Evolutionary conservation across 2,113 vertebrate genomes (phyloP), one percentile per base, ranked within the genome.

Genomic region (Pelodiscus sinensis): DNA sequence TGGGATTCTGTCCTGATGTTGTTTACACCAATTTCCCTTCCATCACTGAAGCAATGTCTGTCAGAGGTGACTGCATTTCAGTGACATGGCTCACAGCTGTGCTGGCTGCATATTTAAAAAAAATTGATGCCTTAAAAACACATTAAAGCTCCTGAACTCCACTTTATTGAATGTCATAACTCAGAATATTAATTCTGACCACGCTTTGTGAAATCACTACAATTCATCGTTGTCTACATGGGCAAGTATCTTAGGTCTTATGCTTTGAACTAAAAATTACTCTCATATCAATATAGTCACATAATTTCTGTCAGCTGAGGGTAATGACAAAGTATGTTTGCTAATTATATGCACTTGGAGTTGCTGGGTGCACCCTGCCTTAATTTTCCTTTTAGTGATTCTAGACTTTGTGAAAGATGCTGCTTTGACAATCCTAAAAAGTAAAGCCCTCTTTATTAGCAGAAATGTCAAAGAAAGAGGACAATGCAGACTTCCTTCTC

Each of bases 271-370:
- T 44, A 50, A 35, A 62, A 62, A 57, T 71, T 87, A 81, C 58
- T 83, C 62, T 75, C 77, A 27, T 75, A 68, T 51, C 77, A 84
- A 95, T 60, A 87, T 91, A 91, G 91, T 16, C 54, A 4, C 90
- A 54, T 55, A 85, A 82, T 77, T 65, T 82, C 21, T 77, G 81
- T 82, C 82, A 92, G 71, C 68, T 94, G 54, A 85, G 16, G 18
- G 80, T 88, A 88, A 86, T 57, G 22, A 96, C 56, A 91, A 94
- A 88, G 86, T 25, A 60, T 54, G 22, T 60, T 71, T 86, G 91
- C 81, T 38, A 91, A 57, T 13, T 90, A 80, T 38, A 86, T 6
- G 29, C 68, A 86, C 38, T 22, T 24, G 6, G 19, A 4, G 58
- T 9, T 60, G 25, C 58, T 60, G 9, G 25, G 24, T 60, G 9